phyloP scores from a whole-genome alignment of 2,888 invertebrate species.

The Ectemnius cavifrons region DNA sequence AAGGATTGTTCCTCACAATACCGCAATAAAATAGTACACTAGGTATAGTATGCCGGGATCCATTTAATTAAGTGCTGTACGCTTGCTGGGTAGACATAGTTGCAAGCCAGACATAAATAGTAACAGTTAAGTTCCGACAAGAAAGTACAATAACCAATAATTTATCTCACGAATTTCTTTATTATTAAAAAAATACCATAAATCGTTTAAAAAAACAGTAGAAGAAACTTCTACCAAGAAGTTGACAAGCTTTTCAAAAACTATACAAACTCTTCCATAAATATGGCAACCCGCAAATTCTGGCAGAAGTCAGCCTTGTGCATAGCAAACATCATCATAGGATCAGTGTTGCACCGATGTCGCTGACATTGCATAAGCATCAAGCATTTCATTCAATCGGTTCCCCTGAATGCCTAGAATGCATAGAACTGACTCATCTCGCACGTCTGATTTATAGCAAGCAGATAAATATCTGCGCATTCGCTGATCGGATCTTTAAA shows the following conservation, averaged over 20 bases:
- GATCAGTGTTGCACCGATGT: constrained; percentile 20
- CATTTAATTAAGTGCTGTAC: constrained; percentile 36
- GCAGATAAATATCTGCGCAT: neutral
- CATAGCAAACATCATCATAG: constrained; percentile 17
- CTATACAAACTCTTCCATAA: too few species aligned
- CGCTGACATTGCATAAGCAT: constrained; percentile 58
- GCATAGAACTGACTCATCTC: constrained; percentile 38
- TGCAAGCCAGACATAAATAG: neutral
- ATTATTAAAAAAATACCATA: too few species aligned
- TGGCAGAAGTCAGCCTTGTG: constrained; percentile 38
- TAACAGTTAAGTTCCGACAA: too few species aligned
- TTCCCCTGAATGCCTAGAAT: constrained; percentile 63
- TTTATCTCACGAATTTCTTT: neutral
- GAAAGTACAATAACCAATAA: neutral
- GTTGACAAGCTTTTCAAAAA: too few species aligned
- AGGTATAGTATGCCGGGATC: constrained; percentile 23
- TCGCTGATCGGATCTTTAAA: too few species aligned
- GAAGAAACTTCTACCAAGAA: too few species aligned
- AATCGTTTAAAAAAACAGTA: too few species aligned
- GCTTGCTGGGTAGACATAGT: constrained; percentile 6
- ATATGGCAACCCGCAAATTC: constrained; percentile 24
- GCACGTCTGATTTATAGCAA: constrained; percentile 25
- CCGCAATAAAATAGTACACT: constrained; percentile 49
- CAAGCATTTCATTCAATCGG: constrained; percentile 65
- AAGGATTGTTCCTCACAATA: constrained; percentile 55